phyloP scores from a whole-genome alignment of 2,797 vertebrate genomes.

The Danio albolineatus region DNA sequence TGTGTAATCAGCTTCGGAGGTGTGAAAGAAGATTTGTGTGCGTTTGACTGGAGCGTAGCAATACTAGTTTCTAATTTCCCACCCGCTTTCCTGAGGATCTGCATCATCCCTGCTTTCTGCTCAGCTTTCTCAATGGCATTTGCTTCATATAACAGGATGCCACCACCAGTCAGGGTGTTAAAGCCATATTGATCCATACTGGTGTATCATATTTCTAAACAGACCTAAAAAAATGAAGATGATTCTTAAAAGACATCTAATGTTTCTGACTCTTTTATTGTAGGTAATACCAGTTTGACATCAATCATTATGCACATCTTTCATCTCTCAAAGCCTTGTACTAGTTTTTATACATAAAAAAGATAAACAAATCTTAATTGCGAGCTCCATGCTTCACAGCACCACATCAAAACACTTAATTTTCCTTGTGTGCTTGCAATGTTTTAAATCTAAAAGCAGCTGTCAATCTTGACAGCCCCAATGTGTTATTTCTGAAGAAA shows the following conservation, averaged over 20 bases:
- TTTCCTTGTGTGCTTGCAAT: not conserved
- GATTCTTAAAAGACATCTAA: conserved; percentile 15
- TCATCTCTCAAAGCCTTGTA: not conserved
- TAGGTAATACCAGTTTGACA: conserved; percentile 1
- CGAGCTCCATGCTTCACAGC: not conserved
- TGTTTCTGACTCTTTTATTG: not conserved
- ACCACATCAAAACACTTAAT: conserved; percentile 17
- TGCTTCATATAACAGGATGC: conserved; percentile 24
- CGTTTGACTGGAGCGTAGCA: conserved; percentile 9
- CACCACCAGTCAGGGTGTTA: conserved; percentile 1
- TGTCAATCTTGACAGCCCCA: not conserved
- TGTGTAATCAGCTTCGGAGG: conserved; percentile 33
- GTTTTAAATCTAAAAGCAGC: conserved; percentile 19
- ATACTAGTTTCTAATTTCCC: conserved; percentile 34
- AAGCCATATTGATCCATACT: conserved; percentile 15
- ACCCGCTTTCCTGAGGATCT: not conserved
- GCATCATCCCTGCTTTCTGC: conserved; percentile 1
- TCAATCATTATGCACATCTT: not conserved
- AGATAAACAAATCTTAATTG: not conserved
- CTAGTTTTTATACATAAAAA: not conserved
- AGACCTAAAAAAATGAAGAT: not conserved
- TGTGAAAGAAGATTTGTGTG: conserved; percentile 40
- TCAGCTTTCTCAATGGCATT: conserved; percentile 16
- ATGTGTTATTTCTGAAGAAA: conserved; percentile 7
- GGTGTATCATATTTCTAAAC: conserved; percentile 18